Conservation (phyloP, 2,113 vertebrate genomes). For the Myiagra hebetior region DNA sequence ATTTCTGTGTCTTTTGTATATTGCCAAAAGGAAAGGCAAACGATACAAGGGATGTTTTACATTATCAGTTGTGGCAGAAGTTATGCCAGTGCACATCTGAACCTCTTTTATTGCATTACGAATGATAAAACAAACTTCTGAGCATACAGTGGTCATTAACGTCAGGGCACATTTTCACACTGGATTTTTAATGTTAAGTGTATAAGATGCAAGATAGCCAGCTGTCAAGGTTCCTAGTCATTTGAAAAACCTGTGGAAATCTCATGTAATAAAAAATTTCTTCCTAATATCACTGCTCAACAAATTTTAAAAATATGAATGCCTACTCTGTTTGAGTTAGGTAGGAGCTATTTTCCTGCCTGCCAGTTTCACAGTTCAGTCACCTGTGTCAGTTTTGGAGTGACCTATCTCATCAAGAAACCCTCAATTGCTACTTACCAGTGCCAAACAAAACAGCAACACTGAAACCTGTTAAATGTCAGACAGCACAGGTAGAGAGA, state of each 20-base stretch:
- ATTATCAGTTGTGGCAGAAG: conserved; percentile 68
- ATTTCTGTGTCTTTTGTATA: conserved; percentile 70
- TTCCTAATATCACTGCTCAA: background rate
- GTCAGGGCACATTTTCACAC: background rate
- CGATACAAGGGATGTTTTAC: conserved; percentile 63
- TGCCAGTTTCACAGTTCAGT: background rate
- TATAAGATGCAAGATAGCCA: background rate
- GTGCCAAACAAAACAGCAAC: background rate
- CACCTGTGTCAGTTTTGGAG: background rate
- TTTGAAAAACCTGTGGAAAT: background rate
- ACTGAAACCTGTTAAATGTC: background rate
- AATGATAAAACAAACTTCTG: conserved; percentile 50
- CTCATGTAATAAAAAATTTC: background rate
- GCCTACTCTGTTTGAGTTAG: background rate
- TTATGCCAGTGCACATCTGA: conserved; percentile 70
- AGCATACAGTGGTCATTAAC: conserved; percentile 37
- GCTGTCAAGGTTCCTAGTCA: background rate
- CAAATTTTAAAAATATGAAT: background rate
- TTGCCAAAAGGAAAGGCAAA: conserved; percentile 70
- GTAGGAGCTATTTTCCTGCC: background rate
- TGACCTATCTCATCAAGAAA: background rate
- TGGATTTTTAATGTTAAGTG: conserved; percentile 60
- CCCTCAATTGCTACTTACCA: background rate
- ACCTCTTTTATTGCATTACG: conserved; percentile 57
- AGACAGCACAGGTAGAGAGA: rapidly evolving